Evolutionary conservation across 2,888 invertebrate genomes (phyloP), one percentile per base, ranked within the genome.

Genomic region (Emmelina monodactyla): DNA sequence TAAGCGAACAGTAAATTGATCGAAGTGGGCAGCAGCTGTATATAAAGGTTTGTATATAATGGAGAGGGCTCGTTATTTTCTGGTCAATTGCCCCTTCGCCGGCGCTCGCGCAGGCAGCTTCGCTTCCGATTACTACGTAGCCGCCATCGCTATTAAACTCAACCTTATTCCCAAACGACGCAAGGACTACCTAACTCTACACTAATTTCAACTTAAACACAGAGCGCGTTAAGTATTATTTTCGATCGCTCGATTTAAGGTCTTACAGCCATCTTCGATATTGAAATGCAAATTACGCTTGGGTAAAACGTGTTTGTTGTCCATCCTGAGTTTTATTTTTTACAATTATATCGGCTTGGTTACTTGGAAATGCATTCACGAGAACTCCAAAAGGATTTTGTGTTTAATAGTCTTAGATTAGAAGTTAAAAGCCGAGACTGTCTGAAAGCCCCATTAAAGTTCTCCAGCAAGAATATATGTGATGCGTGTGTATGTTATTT

Each of bases 101-200:
- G 75, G 78, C 62, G 68, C 66, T 75, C 75, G 76, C 75, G 78
- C 79, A 79, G 78, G 78, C 79, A 79, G 78, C 78, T 70, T 71
- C 66, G 63, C 73, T 65, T 78, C 78, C 76, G 78, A 79, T 79
- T 79, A 79, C 67, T 58, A 62, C 59, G 58, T 71, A 62, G 78
- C 78, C 79, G 78, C 73, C 73, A 72, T 60, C 63, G 66, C 68
- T 54, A 76, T 79, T 78, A 78, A 79, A 66, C 40, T 38, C 43
- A 33, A 41, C 33, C 30, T 22, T 37, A 44, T 33, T 31, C 13
- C 38, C 39, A 57, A 51, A 62, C 38, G 53, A 15, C 53, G 31
- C 51, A 67, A 48, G 41, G 31, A 14, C n/a, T n/a, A 39, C 44
- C 37, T 39, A 22, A 10, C 9, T 0, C 10, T 12, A 2, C 38